Evolutionary conservation across 1,140 invertebrate genomes (phyloP), one percentile per base, ranked within the genome.

Genomic region (Temnothorax longispinosus): DNA sequence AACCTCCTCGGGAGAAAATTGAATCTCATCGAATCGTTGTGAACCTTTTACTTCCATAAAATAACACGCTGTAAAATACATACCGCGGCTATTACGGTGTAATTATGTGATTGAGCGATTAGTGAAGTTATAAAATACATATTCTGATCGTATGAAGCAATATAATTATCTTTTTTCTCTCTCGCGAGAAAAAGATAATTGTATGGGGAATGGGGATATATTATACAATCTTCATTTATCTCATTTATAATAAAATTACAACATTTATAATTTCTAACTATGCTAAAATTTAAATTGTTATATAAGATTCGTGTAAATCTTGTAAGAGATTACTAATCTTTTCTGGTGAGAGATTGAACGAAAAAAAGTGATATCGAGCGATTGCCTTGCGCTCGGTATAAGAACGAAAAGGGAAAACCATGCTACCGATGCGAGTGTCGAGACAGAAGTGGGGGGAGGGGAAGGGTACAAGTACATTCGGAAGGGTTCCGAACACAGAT

Each of bases 21-120:
- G 80, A 89, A 77, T 87, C 50, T 62, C 67, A 52, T 44, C 27
- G 74, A 54, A 80, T 47, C 52, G 18, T 64, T 62, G 58, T 82
- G 81, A 89, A 76, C 85, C 65, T 87, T 72, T 89, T 78, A 78
- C 44, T 11, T 44, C 18, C 21, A 62, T n/a, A 65, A 78, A 67
- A n/a, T 47, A 52, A 65, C 7, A 38, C 7, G 13, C n/a, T 67
- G 50, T 69, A 50, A 50, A 35, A 47, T 47, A 18, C 13, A 67
- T 21, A 3, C 32, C 13, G 11, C 32, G 27, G 44, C 8, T 27
- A 54, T 71, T 65, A 21, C 1, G 15, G 8, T 44, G 27, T 18
- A 35, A 54, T n/a, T 64, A 13, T 44, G 15, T 62, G 21, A 41
- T 60, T 76, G n/a, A 58, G 10, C 18, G 47, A 56, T 21, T 13